These are phyloP conservation scores for Ptychobarbus kaznakovi DNA, from an alignment of 2,797 vertebrate genomes.

Conservation along the genomic window DNA sequence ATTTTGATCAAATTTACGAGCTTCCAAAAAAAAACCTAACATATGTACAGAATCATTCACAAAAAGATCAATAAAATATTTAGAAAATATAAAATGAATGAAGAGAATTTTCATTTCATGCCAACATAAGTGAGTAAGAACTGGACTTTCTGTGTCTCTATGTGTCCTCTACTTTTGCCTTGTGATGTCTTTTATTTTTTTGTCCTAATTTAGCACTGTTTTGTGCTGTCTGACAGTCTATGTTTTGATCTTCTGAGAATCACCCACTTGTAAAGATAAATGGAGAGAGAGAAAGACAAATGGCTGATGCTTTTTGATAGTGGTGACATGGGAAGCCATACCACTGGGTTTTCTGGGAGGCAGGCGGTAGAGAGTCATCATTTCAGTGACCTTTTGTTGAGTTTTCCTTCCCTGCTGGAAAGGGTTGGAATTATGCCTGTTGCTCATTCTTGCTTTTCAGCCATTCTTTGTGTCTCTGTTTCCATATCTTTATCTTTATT, in stretches of 20 bases:
- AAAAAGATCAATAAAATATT: background rate
- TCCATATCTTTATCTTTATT: background rate
- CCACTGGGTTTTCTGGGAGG: background rate
- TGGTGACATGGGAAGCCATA: background rate
- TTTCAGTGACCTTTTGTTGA: constrained; percentile 15
- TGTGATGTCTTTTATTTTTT: background rate
- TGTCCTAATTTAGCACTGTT: background rate
- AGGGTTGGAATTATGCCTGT: background rate
- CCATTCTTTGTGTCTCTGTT: background rate
- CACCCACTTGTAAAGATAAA: background rate
- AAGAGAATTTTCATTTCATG: background rate
- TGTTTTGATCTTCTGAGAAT: background rate
- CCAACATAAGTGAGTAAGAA: background rate
- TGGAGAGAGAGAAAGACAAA: background rate
- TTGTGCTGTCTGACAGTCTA: background rate
- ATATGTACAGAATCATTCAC: background rate
- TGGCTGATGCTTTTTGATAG: background rate
- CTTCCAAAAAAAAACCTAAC: background rate
- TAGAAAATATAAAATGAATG: no score
- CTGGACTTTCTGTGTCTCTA: background rate
- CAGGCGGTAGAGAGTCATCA: background rate
- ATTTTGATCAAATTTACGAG: background rate
- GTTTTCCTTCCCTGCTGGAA: background rate
- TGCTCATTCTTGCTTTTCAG: constrained; percentile 6
- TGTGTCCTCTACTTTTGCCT: background rate